A percentile compares a stretch with the other conserved stretches of the same genome.
These are phyloP conservation scores for Lepidurus couesii DNA, from an alignment of 1,140 invertebrate species.

Conservation along the genomic window DNA sequence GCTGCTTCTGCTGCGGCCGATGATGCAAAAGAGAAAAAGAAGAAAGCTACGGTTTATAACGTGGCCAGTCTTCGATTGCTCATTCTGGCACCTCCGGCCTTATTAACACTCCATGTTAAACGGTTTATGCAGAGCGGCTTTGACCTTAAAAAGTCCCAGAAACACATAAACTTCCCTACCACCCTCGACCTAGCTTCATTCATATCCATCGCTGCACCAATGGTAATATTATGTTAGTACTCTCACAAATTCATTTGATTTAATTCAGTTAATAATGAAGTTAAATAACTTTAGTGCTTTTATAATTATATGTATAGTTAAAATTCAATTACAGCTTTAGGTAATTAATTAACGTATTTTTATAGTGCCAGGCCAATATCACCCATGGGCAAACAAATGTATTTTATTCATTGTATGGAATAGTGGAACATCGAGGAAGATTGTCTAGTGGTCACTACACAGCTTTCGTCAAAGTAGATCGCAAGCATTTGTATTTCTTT, in stretches of 20 bases:
- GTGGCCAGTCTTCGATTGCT: slow-evolving; percentile 88
- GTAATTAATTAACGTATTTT: slow-evolving; percentile 25
- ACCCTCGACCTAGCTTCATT: slow-evolving; percentile 84
- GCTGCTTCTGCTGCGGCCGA: slow-evolving; percentile 29
- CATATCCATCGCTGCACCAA: slow-evolving; percentile 59
- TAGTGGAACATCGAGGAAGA: slow-evolving; percentile 88
- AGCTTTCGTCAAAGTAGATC: slow-evolving; percentile 77
- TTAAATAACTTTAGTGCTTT: too few relatives aligned
- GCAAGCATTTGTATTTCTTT: slow-evolving; percentile 21
- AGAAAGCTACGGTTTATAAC: slow-evolving; percentile 72
- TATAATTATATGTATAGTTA: background rate
- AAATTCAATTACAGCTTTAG: slow-evolving; percentile 36
- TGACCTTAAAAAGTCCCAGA: slow-evolving; percentile 68
- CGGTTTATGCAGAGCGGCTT: slow-evolving; percentile 66
- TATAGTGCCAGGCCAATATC: slow-evolving; percentile 1
- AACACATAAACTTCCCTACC: slow-evolving; percentile 80
- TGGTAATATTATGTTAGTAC: background rate
- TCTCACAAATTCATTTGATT: too few relatives aligned
- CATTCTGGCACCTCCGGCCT: slow-evolving; percentile 80
- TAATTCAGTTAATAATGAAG: too few relatives aligned
- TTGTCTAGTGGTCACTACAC: slow-evolving; percentile 91
- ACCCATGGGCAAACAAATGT: slow-evolving; percentile 57
- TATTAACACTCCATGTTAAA: slow-evolving; percentile 92
- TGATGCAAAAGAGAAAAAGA: slow-evolving; percentile 38
- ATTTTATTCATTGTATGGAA: slow-evolving; percentile 84